Percentiles rank a stretch among this genome's conserved stretches.
Conservation (phyloP, 2,888 invertebrate genomes). For the Tetropium fuscum region DNA sequence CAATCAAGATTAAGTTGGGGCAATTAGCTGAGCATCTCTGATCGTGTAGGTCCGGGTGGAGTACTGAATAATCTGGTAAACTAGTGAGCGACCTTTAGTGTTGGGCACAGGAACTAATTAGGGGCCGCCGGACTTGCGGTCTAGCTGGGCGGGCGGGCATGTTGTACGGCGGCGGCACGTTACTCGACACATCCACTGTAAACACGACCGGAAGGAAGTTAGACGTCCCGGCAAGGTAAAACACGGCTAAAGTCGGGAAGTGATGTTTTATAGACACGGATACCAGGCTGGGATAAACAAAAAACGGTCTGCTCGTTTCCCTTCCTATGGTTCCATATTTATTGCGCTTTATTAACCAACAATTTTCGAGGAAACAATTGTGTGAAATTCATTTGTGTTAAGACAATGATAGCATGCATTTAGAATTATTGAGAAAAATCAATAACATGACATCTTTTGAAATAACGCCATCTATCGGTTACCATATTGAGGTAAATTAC, state of each 20-base stretch:
- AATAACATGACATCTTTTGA: no score
- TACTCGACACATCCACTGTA: conserved; percentile 32
- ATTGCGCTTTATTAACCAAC: neutral
- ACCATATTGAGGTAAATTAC: no score
- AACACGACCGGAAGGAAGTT: conserved; percentile 44
- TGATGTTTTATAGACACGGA: conserved; percentile 14
- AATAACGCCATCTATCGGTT: no score
- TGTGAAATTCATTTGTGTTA: no score
- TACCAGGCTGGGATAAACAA: neutral
- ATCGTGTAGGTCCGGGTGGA: neutral
- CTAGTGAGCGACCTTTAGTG: neutral
- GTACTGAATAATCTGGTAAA: neutral
- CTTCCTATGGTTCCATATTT: no score
- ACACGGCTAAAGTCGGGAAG: conserved; percentile 14
- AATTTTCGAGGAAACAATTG: neutral
- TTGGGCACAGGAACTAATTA: conserved; percentile 53
- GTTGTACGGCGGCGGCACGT: conserved; percentile 28
- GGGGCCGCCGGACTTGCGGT: conserved; percentile 49
- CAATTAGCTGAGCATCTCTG: neutral
- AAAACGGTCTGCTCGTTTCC: no score
- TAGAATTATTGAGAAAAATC: no score
- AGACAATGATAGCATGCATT: no score
- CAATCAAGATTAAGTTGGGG: neutral
- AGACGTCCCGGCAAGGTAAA: conserved; percentile 20
- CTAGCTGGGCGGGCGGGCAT: conserved; percentile 27